A percentile compares a stretch with the other conserved stretches of the same genome.
These are phyloP conservation scores for Benthochromis sp. DNA, from an alignment of 2,113 vertebrate species.

Conservation along the genomic window DNA sequence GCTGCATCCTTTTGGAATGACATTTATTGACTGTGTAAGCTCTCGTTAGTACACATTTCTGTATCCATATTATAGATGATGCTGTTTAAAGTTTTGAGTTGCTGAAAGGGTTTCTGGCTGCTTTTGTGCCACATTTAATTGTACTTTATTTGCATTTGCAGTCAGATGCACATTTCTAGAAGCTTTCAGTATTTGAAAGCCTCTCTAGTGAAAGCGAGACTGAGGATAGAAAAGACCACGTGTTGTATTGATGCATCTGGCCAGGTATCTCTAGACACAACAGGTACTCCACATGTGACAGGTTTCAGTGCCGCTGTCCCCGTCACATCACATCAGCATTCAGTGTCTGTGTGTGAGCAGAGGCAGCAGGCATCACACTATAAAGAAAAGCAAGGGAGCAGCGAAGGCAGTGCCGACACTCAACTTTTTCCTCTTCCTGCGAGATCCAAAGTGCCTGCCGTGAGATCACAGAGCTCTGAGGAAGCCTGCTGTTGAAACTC, in stretches of 20 bases:
- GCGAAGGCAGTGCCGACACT: not conserved
- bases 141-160: not conserved
- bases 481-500: conserved; percentile 26
- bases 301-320: not conserved
- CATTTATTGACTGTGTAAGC: not conserved
- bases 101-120: not conserved
- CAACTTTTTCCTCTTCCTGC: not conserved
- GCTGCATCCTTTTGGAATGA: not conserved
- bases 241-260: not conserved
- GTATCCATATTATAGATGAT: not conserved
- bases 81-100: not conserved
- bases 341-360: not conserved
- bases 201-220: fast-evolving
- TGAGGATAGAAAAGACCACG: not conserved
- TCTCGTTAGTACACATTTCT: not conserved
- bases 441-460: conserved; percentile 8
- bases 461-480: conserved; percentile 27
- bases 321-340: conserved; percentile 16
- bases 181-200: not conserved
- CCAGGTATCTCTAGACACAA: not conserved
- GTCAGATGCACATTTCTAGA: not conserved
- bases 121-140: not conserved
- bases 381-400: not conserved
- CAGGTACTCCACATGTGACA: conserved; percentile 20
- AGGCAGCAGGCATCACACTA: conserved; percentile 1